phyloP scores from a whole-genome alignment of 2,888 invertebrate genomes.

The Tenthredo amoena region DNA sequence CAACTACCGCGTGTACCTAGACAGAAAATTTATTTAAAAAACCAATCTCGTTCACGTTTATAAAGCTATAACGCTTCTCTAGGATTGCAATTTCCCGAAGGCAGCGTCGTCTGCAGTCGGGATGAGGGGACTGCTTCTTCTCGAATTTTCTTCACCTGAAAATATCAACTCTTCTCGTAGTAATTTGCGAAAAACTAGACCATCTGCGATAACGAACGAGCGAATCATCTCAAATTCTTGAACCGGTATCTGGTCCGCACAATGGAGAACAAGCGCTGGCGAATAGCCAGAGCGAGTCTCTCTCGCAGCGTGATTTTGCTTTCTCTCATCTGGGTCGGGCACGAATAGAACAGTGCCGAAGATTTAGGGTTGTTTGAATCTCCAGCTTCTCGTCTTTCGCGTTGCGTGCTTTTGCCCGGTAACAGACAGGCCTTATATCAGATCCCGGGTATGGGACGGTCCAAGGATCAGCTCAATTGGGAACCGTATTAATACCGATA shows the following conservation, averaged over 20 bases:
- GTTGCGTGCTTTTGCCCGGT: background rate
- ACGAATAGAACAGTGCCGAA: constrained; percentile 26
- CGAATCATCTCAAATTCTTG: background rate
- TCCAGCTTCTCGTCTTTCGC: background rate
- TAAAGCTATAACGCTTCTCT: constrained; percentile 64
- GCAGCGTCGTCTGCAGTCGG: constrained; percentile 37
- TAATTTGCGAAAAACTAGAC: background rate
- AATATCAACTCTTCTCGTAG: background rate
- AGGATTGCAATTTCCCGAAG: constrained; percentile 61
- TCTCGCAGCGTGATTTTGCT: background rate
- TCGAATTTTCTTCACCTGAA: background rate
- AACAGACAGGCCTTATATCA: constrained; percentile 4
- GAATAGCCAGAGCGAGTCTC: background rate
- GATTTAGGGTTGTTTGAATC: constrained; percentile 16
- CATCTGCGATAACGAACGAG: background rate
- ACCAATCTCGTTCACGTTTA: constrained; percentile 64
- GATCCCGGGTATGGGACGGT: background rate
- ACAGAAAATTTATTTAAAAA: constrained; percentile 66
- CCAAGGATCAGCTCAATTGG: constrained; percentile 36
- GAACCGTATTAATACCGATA: constrained; percentile 48
- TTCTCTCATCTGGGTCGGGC: constrained; percentile 14
- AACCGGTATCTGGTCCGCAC: background rate
- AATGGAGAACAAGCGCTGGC: constrained; percentile 21
- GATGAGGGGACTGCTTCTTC: background rate
- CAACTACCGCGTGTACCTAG: background rate